Base-by-base conservation (phyloP, 2,113 vertebrate species). In the Semicossyphus pulcher region DNA sequence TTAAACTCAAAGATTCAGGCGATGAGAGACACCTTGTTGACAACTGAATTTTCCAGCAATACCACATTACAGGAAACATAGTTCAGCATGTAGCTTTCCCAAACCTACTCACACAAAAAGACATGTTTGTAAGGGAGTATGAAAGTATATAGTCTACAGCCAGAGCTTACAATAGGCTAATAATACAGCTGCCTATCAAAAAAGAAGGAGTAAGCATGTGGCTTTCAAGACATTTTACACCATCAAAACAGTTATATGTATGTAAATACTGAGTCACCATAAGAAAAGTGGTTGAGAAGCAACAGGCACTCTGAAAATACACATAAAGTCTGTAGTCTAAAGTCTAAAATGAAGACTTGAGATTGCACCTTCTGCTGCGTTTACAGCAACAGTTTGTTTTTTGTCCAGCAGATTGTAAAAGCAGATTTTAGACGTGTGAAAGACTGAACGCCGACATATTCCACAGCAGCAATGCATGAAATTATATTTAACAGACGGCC, bases 341-440 rank as follows among this genome's bases (percentile, higher is more conserved):
- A n/a, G n/a, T n/a, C n/a, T n/a, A n/a, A n/a, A n/a, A n/a, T n/a
- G n/a, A n/a, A n/a, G n/a, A n/a, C n/a, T n/a, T 15, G 28, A 37
- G 72, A 16, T 52, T 12, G 60, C 48, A 81, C 75, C 70, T 72
- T 63, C 51, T 72, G 61, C 48, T 68, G 37, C 45, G 59, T 76
- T 79, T 68, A 53, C 34, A n/a, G n/a, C n/a, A 59, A 60, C 67
- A 54, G 51, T 64, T 42, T 59, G 18, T 53, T 29, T 34, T 29
- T 29, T 52, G 32, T 7, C 12, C 29, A 53, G 5, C 60, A 67
- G 16, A 53, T 15, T 70, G 54, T 20, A 63, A 53, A 57, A 52
- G 20, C 66, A 45, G 39, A 47, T 74, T 63, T 54, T 18, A 52
- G 36, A 48, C 14, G 52, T 79, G 67, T 60, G 47, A 76, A 60